Percentiles rank a stretch among this genome's conserved stretches.
Evolutionary conservation across 2,888 invertebrate species (phyloP).

Genomic region (Mycalesis mineus): DNA sequence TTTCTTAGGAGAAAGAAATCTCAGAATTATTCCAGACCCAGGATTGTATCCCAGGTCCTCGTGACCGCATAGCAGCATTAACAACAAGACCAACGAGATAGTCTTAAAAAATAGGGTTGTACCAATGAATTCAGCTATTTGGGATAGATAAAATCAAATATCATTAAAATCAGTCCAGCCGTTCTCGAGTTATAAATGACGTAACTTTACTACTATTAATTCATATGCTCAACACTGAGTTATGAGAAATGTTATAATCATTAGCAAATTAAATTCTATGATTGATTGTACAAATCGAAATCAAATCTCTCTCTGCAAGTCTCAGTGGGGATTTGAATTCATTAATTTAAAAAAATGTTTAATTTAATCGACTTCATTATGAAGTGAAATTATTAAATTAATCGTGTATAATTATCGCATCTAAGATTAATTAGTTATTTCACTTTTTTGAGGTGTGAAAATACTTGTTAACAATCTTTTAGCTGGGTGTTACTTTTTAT

Average conservation of each 20-base stretch:
- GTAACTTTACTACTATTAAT: no score
- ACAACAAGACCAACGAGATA: no score
- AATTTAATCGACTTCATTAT: neutral
- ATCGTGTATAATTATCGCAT: neutral
- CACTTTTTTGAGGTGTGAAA: neutral
- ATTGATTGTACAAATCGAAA: neutral
- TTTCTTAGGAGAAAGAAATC: no score
- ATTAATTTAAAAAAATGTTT: neutral
- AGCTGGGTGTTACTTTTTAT: no score
- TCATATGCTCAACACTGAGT: neutral
- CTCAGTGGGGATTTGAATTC: neutral
- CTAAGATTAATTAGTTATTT: neutral
- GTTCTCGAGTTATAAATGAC: no score
- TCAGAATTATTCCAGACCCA: no score
- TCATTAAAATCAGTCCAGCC: no score
- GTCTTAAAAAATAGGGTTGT: no score
- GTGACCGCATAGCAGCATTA: no score
- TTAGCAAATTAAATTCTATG: conserved; percentile 2
- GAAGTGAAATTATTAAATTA: neutral
- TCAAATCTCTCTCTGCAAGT: neutral
- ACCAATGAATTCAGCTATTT: no score
- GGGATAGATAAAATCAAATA: no score
- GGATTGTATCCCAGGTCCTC: no score
- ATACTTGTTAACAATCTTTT: neutral
- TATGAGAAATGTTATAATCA: neutral